Conservation (phyloP, 2,113 vertebrate species). For the Gobius niger region DNA sequence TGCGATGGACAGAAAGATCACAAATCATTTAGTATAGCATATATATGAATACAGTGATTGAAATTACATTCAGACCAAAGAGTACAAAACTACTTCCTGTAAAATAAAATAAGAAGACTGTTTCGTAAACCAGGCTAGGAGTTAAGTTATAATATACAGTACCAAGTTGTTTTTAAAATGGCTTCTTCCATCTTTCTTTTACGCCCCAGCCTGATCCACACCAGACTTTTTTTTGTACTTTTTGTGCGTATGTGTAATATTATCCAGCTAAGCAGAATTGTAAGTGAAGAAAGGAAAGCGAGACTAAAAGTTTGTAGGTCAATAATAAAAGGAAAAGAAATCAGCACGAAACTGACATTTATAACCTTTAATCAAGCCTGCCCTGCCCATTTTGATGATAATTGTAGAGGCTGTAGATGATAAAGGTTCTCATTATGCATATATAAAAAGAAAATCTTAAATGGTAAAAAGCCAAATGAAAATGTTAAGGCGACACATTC, state of each 20-base stretch:
- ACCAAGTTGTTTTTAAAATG: no score
- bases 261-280: background rate
- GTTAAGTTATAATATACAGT: no score
- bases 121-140: no score
- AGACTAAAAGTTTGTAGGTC: background rate
- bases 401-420: background rate
- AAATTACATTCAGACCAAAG: background rate
- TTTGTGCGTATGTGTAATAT: background rate
- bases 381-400: background rate
- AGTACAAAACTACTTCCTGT: background rate
- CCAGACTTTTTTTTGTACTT: background rate
- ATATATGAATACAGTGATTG: background rate
- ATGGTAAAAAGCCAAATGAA: background rate
- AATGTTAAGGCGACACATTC: background rate
- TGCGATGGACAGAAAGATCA: conserved; percentile 49
- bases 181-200: no score
- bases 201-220: background rate
- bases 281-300: background rate
- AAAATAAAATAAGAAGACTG: background rate
- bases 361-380: background rate
- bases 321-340: background rate
- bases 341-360: conserved; percentile 1
- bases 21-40: background rate
- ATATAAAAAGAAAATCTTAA: background rate
- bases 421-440: background rate